Conservation (phyloP, 2,797 vertebrate genomes). For the Geotrypetes seraphini region DNA sequence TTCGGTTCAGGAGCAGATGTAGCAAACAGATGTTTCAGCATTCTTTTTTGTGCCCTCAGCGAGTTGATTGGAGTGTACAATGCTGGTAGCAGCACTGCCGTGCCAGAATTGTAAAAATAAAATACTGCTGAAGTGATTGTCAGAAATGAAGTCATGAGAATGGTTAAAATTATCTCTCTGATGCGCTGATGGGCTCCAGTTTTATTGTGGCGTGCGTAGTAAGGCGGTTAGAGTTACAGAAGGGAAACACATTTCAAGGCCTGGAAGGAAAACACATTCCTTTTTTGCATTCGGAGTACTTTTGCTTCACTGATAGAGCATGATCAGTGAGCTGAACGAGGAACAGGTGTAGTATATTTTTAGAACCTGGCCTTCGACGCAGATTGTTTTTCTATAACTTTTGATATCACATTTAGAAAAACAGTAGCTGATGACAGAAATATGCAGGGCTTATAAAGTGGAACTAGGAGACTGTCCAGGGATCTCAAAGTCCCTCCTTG, state of each 20-base stretch:
- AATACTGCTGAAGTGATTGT: slow-evolving; percentile 25
- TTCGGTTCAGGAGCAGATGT: slow-evolving; percentile 34
- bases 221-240: slow-evolving; percentile 30
- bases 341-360: slow-evolving; percentile 55
- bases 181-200: slow-evolving; percentile 17
- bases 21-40: slow-evolving; percentile 33
- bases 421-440: too few relatives aligned
- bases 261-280: slow-evolving; percentile 36
- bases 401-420: too few relatives aligned
- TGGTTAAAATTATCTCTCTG: slow-evolving; percentile 3
- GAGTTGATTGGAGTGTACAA: slow-evolving; percentile 39
- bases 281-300: slow-evolving; percentile 19
- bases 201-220: slow-evolving; percentile 26
- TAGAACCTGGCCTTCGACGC: too few relatives aligned
- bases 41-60: slow-evolving; percentile 42
- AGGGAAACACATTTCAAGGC: slow-evolving; percentile 36
- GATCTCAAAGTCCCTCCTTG: too few relatives aligned
- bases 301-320: slow-evolving; percentile 47
- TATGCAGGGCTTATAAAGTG: too few relatives aligned
- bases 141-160: background rate
- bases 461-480: too few relatives aligned
- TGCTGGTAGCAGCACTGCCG: slow-evolving; percentile 33
- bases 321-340: slow-evolving; percentile 33
- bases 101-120: slow-evolving; percentile 28
- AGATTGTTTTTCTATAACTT: too few relatives aligned